phyloP scores from a whole-genome alignment of 92 coral and sea anemone species.

The Ricordea florida region DNA sequence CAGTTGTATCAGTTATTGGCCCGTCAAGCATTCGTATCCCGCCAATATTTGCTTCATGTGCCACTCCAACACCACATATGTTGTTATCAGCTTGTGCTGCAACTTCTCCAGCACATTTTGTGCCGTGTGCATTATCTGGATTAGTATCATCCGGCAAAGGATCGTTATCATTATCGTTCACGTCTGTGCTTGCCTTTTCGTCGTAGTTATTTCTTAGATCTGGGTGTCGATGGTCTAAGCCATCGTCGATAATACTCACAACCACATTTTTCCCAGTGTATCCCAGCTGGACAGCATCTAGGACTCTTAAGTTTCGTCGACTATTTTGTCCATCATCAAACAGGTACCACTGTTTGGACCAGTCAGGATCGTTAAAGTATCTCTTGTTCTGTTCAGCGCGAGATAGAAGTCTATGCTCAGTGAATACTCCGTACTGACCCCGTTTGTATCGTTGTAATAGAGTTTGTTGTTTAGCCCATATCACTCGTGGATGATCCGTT shows the following conservation, averaged over 20 bases:
- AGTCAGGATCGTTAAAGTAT: conserved; percentile 68
- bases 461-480: conserved; percentile 82
- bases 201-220: conserved; percentile 79
- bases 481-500: conserved; percentile 78
- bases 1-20: conserved; percentile 73
- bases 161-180: conserved; percentile 66
- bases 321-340: conserved; percentile 41
- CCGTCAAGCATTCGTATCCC: conserved; percentile 97
- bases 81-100: conserved; percentile 88
- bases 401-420: neutral
- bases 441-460: conserved; percentile 78
- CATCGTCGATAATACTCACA: conserved; percentile 86
- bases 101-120: conserved; percentile 90
- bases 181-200: conserved; percentile 71
- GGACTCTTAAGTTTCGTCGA: conserved; percentile 32
- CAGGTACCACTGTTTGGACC: conserved; percentile 78
- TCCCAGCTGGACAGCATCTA: conserved; percentile 76
- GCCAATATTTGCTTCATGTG: conserved; percentile 79
- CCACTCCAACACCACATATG: conserved; percentile 93
- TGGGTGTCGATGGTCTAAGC: conserved; percentile 86
- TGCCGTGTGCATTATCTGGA: conserved; percentile 89
- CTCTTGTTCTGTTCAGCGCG: conserved; percentile 35
- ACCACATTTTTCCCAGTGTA: conserved; percentile 83
- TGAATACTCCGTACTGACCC: conserved; percentile 30
- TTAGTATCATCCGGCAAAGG: conserved; percentile 78